Evolutionary conservation across 1,140 invertebrate species (phyloP).

Genomic region (Heliconius congener): DNA sequence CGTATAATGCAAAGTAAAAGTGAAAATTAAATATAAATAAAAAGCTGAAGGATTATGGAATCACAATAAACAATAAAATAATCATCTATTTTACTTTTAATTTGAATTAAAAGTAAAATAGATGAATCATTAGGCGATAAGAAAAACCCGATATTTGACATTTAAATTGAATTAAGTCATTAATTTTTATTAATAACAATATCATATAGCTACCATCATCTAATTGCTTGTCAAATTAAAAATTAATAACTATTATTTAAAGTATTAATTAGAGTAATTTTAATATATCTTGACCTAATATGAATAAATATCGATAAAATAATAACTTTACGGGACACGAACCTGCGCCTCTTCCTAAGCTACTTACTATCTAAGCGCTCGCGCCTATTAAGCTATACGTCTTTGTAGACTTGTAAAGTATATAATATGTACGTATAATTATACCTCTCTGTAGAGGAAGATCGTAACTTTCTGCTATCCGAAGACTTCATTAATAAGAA

Average conservation of each 20-base stretch:
- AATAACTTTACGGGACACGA: too few species aligned
- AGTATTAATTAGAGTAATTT: background rate
- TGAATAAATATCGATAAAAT: too few species aligned
- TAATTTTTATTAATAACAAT: background rate
- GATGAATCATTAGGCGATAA: background rate
- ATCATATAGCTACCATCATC: background rate
- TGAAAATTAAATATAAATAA: background rate
- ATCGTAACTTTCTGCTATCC: too few species aligned
- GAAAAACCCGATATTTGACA: background rate
- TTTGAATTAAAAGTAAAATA: background rate
- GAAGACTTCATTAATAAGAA: too few species aligned
- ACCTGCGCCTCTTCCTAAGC: too few species aligned
- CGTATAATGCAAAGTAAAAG: background rate
- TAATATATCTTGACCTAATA: background rate
- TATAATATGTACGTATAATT: too few species aligned
- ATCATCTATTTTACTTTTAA: too few species aligned
- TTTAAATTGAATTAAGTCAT: background rate
- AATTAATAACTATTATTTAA: background rate
- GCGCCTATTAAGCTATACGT: too few species aligned
- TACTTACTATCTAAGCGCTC: too few species aligned
- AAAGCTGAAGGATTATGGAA: background rate
- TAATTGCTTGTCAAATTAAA: background rate
- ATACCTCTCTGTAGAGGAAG: too few species aligned
- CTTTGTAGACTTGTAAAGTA: too few species aligned
- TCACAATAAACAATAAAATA: background rate